Percentiles rank a stretch among this genome's conserved stretches.
phyloP scores from a whole-genome alignment of 92 coral and sea anemone species.

The Galaxea fascicularis region DNA sequence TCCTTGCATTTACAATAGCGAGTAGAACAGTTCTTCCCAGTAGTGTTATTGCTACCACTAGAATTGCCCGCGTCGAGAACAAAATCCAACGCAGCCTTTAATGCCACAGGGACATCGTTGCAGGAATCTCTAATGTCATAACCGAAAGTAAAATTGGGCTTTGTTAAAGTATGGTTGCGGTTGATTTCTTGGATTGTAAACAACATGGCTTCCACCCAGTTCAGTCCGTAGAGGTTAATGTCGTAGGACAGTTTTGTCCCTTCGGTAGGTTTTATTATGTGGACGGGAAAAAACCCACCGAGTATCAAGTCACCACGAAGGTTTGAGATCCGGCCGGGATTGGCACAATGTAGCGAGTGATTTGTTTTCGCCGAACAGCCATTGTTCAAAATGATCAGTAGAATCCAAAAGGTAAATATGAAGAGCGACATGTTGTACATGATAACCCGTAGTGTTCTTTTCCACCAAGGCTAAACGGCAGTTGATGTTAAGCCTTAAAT shows the following conservation, averaged over 20 bases:
- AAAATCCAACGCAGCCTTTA: constrained; percentile 80
- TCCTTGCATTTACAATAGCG: constrained; percentile 58
- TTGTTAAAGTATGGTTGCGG: constrained; percentile 44
- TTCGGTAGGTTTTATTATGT: constrained; percentile 37
- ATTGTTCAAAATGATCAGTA: constrained; percentile 22
- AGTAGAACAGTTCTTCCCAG: constrained; percentile 9
- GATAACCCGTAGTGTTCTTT: background rate
- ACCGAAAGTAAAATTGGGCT: constrained; percentile 72
- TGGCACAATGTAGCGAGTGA: constrained; percentile 61
- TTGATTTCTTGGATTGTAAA: constrained; percentile 87
- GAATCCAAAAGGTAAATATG: constrained; percentile 45
- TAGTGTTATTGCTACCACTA: constrained; percentile 9
- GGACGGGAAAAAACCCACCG: constrained; percentile 95
- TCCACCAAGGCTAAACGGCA: background rate
- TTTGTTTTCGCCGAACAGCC: constrained; percentile 27
- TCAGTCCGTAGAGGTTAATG: constrained; percentile 81
- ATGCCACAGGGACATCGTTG: constrained; percentile 79
- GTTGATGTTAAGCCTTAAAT: background rate
- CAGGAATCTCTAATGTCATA: constrained; percentile 97
- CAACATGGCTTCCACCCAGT: constrained; percentile 98
- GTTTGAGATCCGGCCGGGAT: constrained; percentile 55
- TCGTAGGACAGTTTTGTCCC: constrained; percentile 53
- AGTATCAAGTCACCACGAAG: constrained; percentile 68
- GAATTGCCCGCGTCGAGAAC: constrained; percentile 69
- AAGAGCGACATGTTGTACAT: constrained; percentile 18